Evolutionary conservation across 2,888 invertebrate species (phyloP), one percentile per base, ranked within the genome.

Genomic region (Rhyacophila evoluta): DNA sequence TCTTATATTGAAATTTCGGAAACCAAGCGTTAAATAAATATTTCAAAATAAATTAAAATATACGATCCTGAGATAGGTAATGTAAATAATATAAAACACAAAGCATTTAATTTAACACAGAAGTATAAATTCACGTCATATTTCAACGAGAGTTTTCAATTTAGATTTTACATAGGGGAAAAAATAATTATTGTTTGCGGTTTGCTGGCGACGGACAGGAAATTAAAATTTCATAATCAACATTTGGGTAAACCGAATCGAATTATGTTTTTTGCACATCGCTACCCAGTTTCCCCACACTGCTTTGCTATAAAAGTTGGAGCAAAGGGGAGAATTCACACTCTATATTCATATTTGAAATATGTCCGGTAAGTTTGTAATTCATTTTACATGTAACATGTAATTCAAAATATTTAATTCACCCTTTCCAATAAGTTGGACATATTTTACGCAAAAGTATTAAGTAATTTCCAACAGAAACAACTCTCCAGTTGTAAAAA

Each of bases 201-300:
- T 77, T 73, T 67, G 68, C 41, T 74, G 70, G 39, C 69, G 72
- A 55, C 70, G 79, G 76, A 41, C 73, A 76, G 81, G 79, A 79
- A 77, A 81, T 81, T 81, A 81, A 77, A 81, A 81, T 81, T 81
- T 79, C 77, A 75, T 79, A 81, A 79, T 81, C 79, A 77, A 79
- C 77, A 69, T 72, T 77, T 76, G 72, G 70, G 71, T 29, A 70
- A 69, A 77, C 77, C 70, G 67, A 74, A 77, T 77, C 74, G 38
- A 79, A 36, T 72, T 72, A 33, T 72, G 36, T 27, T 37, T 72
- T 72, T 27, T 39, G 37, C 37, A 39, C 37, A 70, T 70, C 70
- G 70, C 28, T 74, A 28, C 55, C 74, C 74, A 67, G 55, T 19
- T 19, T 19, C 55, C 39, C 55, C 55, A 55, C 55, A 55, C 25